Evolutionary conservation across 2,797 vertebrate species (phyloP), one percentile per base, ranked within the genome.

Genomic region (Enteromius mattozi): DNA sequence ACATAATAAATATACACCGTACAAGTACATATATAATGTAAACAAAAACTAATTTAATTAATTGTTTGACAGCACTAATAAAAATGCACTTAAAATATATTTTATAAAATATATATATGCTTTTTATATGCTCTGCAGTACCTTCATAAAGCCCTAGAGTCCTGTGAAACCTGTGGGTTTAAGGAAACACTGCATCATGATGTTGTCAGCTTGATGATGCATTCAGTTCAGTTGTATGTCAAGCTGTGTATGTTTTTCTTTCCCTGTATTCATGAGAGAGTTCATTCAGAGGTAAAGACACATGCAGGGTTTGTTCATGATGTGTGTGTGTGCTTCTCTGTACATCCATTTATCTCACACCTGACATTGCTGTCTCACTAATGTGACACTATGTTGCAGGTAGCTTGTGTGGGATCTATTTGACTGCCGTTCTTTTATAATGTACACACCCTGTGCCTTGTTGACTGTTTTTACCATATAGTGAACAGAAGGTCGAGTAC

Each of bases 401-500:
- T 71, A 30, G 37, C 37, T n/a, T 72, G 9, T 6, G 35, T 33
- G 9, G 14, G 30, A 35, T 61, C 27, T 65, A 8, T 19, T 6
- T 17, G 30, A 37, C 19, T 45, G 27, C 27, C 40, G 6, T 35
- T 79, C 17, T 40, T 70, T 35, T 70, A 24, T 17, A 70, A 17
- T 59, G 30, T 27, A 61, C 75, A 27, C 61, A 49, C 80, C n/a
- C 45, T 54, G 21, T n/a, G 33, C n/a, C 45, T 54, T 76, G 61
- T 84, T 78, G 51, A 78, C 66, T 1, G 14, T 71, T 51, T 71
- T 69, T 71, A 40, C 51, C 75, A 79, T 86, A 63, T 72, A 78
- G 56, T 79, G 85, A 86, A 74, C 85, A 86, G 85, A 86, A 86
- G 75, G 85, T 86, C 2, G 65, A 77, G 74, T 78, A 65, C 69